Evolutionary conservation across 2,113 vertebrate species (phyloP), one percentile per base, ranked within the genome.

Genomic region (Echinops telfairi): DNA sequence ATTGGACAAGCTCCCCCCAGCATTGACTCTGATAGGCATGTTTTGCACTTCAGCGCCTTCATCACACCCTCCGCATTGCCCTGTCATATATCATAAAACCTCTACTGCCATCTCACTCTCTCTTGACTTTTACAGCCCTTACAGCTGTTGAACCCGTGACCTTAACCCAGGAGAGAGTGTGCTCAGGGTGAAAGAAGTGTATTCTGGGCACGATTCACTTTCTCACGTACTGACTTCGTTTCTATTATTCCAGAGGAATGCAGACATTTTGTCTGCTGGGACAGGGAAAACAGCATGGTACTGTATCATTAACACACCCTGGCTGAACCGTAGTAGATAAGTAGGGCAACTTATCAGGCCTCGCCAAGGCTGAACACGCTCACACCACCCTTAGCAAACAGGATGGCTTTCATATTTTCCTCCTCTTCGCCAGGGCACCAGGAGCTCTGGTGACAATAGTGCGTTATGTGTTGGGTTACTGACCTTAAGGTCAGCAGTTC

Each of bases 171-270:
- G 93, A 96, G 81, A 57, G 0, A 4, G 36, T 83, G 96, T 96
- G 89, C 64, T 87, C 85, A 68, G 85, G 38, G 90, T 40, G 83
- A 96, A 86, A 77, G 82, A 38, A 31, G 40, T 40, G 14, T 77
- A 86, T 80, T 40, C 47, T 64, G 68, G 82, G 33, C 93, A 94
- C 29, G 77, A 97, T 68, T 97, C 91, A 94, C 57, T 87, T 96
- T 81, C 89, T 83, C 33, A 64, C 68, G 83, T 60, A 73, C 33
- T 91, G 89, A 96, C 93, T 86, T 94, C 94, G 96, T 66, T 96
- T 95, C 91, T 95, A 25, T 80, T 85, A 88, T 25, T 68, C 29
- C 79, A 92, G 81, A 94, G 83, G 77, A 94, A 93, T 90, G 79
- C 38, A 94, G 76, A 96, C 88, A 76, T 95, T 86, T 58, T 94